These are phyloP conservation scores for Crossoptilon crossoptilon DNA, from an alignment of 2,797 vertebrate genomes.

Conservation along the genomic window DNA sequence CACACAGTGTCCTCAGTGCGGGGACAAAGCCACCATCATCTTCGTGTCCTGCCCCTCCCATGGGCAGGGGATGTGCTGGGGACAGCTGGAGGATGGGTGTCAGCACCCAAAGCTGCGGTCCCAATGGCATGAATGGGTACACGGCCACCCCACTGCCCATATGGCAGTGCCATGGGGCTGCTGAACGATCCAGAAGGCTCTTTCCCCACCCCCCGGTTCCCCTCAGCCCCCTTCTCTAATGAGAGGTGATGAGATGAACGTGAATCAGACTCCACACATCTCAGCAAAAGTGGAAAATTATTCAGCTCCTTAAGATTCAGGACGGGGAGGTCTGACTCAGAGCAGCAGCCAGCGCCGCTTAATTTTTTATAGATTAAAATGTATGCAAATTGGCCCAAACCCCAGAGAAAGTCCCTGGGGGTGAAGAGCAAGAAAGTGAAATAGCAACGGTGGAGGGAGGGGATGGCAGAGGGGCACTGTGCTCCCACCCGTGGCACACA, in stretches of 20 bases:
- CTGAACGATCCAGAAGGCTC: constrained; percentile 6
- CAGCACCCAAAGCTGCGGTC: rapidly evolving
- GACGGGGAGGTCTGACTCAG: constrained; percentile 81
- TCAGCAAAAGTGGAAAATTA: constrained; percentile 79
- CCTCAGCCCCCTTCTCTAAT: constrained; percentile 63
- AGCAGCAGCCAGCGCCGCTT: constrained; percentile 79
- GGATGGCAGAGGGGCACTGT: not conserved
- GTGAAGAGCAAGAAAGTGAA: constrained; percentile 75
- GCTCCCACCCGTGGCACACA: not conserved
- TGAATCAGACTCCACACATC: constrained; percentile 78
- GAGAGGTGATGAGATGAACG: constrained; percentile 67
- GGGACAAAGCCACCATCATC: not conserved
- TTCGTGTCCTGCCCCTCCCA: not conserved
- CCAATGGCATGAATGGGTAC: rapidly evolving
- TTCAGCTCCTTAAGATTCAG: constrained; percentile 83
- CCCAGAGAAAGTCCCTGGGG: constrained; percentile 82
- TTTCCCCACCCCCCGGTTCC: not conserved
- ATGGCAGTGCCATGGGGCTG: rapidly evolving
- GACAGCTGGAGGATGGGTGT: not conserved
- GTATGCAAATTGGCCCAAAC: constrained; percentile 83
- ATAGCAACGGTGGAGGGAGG: constrained; percentile 40
- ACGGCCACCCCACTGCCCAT: not conserved
- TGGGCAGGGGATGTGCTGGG: not conserved
- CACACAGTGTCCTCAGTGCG: not conserved
- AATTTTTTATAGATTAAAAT: constrained; percentile 87